phyloP scores from a whole-genome alignment of 1,140 invertebrate species.

The Proales similis region DNA sequence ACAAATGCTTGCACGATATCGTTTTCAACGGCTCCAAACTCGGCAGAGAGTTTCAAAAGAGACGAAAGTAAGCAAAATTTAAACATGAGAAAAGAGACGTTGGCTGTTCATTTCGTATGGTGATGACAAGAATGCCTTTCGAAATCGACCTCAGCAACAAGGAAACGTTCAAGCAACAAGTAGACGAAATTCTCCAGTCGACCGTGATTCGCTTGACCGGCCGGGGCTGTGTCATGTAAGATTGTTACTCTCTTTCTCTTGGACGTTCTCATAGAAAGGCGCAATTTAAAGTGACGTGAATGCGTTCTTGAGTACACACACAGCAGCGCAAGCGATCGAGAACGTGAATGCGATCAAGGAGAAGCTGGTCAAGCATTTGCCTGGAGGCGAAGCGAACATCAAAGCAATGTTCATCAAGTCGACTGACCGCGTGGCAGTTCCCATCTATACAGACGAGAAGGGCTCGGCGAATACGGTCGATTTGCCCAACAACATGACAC shows the following conservation, averaged over 20 bases:
- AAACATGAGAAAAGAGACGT: neutral
- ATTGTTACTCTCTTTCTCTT: too few species aligned
- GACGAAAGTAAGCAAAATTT: constrained; percentile 3
- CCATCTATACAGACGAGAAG: constrained; percentile 14
- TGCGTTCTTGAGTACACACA: constrained; percentile 20
- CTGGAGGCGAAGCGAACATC: constrained; percentile 24
- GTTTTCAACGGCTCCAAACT: constrained; percentile 24
- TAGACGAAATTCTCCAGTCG: constrained; percentile 14
- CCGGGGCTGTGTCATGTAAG: neutral
- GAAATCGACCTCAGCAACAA: constrained; percentile 14
- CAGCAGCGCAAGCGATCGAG: constrained; percentile 13
- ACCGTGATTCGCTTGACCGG: constrained; percentile 20
- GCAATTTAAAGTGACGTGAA: neutral
- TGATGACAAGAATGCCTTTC: constrained; percentile 32
- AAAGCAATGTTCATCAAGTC: constrained; percentile 30
- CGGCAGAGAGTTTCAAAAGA: constrained; percentile 23
- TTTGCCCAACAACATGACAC: constrained; percentile 32
- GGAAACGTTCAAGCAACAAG: constrained; percentile 30
- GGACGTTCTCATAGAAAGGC: neutral
- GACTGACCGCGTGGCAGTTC: constrained; percentile 4
- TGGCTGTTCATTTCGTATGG: neutral
- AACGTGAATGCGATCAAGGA: constrained; percentile 18
- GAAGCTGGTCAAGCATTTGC: constrained; percentile 19
- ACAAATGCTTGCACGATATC: constrained; percentile 28
- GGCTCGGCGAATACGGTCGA: constrained; percentile 4